Percentiles rank a stretch among this genome's conserved stretches.
Evolutionary conservation across 2,797 vertebrate species (phyloP).

Genomic region (Pipistrellus kuhlii): DNA sequence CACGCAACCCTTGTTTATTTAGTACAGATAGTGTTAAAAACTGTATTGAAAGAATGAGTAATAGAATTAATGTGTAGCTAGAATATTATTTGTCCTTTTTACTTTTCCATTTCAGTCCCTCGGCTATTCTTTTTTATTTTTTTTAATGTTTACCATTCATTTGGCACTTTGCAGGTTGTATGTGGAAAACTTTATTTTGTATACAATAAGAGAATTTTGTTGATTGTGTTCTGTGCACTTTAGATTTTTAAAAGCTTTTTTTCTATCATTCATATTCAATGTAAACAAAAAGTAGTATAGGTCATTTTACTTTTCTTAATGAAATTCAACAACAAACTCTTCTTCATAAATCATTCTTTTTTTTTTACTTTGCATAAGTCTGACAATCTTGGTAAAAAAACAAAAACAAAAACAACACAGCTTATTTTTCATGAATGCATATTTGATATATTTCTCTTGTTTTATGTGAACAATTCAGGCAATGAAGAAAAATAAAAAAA

Average conservation of each 20-base stretch:
- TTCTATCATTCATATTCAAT: neutral
- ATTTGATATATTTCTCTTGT: constrained; percentile 7
- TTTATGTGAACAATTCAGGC: constrained; percentile 27
- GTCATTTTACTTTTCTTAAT: constrained; percentile 34
- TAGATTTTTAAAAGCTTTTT: neutral
- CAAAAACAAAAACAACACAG: neutral
- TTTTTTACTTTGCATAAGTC: neutral
- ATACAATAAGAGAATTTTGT: neutral
- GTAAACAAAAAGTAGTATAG: neutral
- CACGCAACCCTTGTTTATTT: constrained; percentile 3
- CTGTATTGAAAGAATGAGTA: constrained; percentile 49
- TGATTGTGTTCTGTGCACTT: neutral
- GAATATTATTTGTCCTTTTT: constrained; percentile 23
- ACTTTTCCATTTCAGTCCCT: neutral
- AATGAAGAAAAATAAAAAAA: constrained; percentile 6
- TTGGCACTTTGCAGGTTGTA: neutral
- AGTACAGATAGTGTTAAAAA: constrained; percentile 34
- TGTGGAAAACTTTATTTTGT: neutral
- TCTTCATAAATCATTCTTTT: neutral
- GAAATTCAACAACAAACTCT: neutral
- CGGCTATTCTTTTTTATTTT: neutral
- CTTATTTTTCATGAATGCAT: neutral
- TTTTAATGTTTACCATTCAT: constrained; percentile 21
- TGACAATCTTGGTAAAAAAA: neutral
- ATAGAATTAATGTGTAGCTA: constrained; percentile 19